Evolutionary conservation across 2,113 vertebrate genomes (phyloP).

Genomic region (Miniopterus natalensis): DNA sequence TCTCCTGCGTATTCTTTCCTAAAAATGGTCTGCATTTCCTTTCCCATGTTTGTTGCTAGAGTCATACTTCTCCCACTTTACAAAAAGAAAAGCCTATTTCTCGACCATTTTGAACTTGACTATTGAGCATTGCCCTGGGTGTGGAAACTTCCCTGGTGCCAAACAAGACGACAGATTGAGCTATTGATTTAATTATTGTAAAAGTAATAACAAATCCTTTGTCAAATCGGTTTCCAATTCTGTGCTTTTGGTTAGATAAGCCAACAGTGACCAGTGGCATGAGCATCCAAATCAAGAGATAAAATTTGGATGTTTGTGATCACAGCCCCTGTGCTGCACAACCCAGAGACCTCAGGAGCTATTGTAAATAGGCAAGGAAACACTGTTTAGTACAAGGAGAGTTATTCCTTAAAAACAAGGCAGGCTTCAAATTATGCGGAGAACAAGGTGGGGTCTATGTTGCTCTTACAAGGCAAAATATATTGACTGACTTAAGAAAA

Average conservation of each 20-base stretch:
- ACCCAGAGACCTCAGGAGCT: neutral
- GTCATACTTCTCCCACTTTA: slow-evolving; percentile 4
- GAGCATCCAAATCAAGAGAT: slow-evolving; percentile 5
- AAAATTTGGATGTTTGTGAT: neutral
- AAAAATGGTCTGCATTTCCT: slow-evolving; percentile 34
- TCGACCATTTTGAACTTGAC: slow-evolving; percentile 1
- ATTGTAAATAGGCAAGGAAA: neutral
- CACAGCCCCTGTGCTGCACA: neutral
- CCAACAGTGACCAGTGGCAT: neutral
- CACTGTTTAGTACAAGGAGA: neutral
- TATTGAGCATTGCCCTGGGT: neutral
- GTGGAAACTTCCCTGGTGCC: slow-evolving; percentile 32
- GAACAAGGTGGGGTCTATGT: neutral
- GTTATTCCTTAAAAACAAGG: neutral
- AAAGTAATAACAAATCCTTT: slow-evolving; percentile 33
- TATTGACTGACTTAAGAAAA: slow-evolving; percentile 13
- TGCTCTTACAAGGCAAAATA: slow-evolving; percentile 47
- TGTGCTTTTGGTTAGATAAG: slow-evolving; percentile 5
- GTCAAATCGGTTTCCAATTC: neutral
- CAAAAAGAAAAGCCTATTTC: slow-evolving; percentile 18
- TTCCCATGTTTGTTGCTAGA: neutral
- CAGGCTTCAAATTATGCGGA: neutral
- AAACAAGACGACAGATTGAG: slow-evolving; percentile 7
- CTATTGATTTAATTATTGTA: slow-evolving; percentile 51
- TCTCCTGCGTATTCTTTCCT: slow-evolving; percentile 21